Base-by-base conservation (phyloP, 2,113 vertebrate species). In the Epinephelus moara region DNA sequence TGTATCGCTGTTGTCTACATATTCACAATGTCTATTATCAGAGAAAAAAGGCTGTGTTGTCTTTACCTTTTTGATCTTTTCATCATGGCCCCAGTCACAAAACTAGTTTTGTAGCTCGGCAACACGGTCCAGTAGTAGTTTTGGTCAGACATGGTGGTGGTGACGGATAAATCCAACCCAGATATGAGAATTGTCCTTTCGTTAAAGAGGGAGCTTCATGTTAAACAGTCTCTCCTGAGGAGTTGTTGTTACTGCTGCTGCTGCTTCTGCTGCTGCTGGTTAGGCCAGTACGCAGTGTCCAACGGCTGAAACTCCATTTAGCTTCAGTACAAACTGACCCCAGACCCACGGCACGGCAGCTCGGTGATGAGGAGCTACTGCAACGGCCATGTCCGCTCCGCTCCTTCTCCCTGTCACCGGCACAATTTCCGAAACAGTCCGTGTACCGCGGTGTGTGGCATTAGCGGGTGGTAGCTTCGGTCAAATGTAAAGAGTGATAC, bases 121-220 rank as follows among this genome's bases (percentile, higher is more conserved):
- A 96, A 89, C 27, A 96, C 97, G 69, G 96, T 96, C 97, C 97
- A 97, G 79, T 96, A 97, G 92, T 95, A 96, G 93, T 96, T 97
- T 53, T 96, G 97, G 84, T 98, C 97, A 10, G 96, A 97, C 97
- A 98, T 97, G 89, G 23, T 91, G 85, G 61, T 18, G 81, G 60
- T 30, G 75, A 60, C 57, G 14, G 88, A 71, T 61, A 30, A 84
- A 85, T 63, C 77, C 75, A 55, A 69, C 23, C 25, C 60, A 63
- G 59, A 61, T 45, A 7, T 30, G 67, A 80, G 18, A 85, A 76
- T 1, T 23, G 15, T 78, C 30, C 21, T 81, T 4, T 55, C 2
- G 56, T 75, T 71, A 86, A 4, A 82, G 42, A 7, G 50, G 42
- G 53, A 55, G 68, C 88, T 70, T 87, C 80, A 59, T 88, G 70